phyloP scores from a whole-genome alignment of 2,113 vertebrate species.

The Tragelaphus imberbis region DNA sequence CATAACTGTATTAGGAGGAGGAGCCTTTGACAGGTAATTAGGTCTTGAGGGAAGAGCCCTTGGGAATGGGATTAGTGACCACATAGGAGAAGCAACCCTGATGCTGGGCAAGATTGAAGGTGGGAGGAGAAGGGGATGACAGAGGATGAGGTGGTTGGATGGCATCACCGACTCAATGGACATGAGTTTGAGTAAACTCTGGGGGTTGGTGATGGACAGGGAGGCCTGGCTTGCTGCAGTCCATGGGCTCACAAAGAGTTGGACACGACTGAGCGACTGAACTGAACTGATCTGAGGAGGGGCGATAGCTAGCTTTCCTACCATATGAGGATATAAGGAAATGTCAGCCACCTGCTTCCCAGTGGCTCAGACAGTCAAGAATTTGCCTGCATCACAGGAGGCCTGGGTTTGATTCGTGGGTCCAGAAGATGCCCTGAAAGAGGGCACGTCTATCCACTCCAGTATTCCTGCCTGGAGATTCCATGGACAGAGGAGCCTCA shows the following conservation, averaged over 20 bases:
- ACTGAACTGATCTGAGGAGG: background rate
- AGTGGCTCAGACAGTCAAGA: background rate
- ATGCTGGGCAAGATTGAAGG: no score
- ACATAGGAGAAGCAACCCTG: background rate
- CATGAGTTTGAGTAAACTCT: no score
- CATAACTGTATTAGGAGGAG: background rate
- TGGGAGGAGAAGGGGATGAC: no score
- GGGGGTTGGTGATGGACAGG: no score
- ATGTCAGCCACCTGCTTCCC: background rate
- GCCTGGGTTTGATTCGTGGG: background rate
- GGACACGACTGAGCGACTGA: no score
- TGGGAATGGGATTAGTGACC: background rate
- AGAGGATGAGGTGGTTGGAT: no score
- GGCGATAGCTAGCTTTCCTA: background rate
- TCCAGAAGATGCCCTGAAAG: background rate
- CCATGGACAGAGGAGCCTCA: background rate
- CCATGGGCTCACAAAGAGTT: no score
- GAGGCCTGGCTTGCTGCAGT: no score
- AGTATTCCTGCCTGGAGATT: background rate
- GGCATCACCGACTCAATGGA: no score
- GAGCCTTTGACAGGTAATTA: background rate
- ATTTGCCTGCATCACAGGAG: background rate
- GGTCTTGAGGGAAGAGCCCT: background rate
- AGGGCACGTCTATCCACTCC: rapidly evolving
- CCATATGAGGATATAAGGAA: rapidly evolving